A percentile compares a stretch with the other conserved stretches of the same genome.
Conservation (phyloP, 1,140 invertebrate species). For the Neomicropteryx cornuta region DNA sequence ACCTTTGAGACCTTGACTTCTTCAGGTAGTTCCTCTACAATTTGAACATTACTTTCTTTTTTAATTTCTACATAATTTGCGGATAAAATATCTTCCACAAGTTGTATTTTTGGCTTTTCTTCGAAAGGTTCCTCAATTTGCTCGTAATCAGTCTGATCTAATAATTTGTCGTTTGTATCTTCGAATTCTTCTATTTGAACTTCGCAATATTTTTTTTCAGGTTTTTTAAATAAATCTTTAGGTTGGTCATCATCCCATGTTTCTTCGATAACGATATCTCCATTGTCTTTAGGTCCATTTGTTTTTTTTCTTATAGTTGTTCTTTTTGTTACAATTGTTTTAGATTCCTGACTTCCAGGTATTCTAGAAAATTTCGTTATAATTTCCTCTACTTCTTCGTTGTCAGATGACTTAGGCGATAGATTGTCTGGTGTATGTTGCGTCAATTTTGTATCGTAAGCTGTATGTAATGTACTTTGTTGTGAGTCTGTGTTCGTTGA, state of each 20-base stretch:
- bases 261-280: constrained; percentile 17
- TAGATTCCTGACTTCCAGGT: constrained; percentile 20
- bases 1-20: constrained; percentile 28
- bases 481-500: too few relatives aligned
- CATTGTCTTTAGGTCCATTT: constrained; percentile 12
- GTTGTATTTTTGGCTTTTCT: constrained; percentile 10
- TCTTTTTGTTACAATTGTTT: constrained; percentile 24
- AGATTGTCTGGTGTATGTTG: constrained; percentile 19
- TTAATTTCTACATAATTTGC: neutral
- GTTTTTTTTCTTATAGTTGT: constrained; percentile 28
- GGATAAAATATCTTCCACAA: constrained; percentile 3
- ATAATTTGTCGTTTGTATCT: constrained; percentile 3
- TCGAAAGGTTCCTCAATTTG: constrained; percentile 15
- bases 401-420: constrained; percentile 13
- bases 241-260: constrained; percentile 14
- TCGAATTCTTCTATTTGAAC: too few relatives aligned
- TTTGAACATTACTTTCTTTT: constrained; percentile 8
- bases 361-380: constrained; percentile 29
- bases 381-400: constrained; percentile 30
- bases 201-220: too few relatives aligned
- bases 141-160: constrained; percentile 10
- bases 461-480: too few relatives aligned
- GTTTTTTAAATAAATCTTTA: too few relatives aligned
- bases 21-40: constrained; percentile 21
- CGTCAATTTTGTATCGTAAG: constrained; percentile 26